Evolutionary conservation across 1,140 invertebrate genomes (phyloP), one percentile per base, ranked within the genome.

Genomic region (Psix sp.): DNA sequence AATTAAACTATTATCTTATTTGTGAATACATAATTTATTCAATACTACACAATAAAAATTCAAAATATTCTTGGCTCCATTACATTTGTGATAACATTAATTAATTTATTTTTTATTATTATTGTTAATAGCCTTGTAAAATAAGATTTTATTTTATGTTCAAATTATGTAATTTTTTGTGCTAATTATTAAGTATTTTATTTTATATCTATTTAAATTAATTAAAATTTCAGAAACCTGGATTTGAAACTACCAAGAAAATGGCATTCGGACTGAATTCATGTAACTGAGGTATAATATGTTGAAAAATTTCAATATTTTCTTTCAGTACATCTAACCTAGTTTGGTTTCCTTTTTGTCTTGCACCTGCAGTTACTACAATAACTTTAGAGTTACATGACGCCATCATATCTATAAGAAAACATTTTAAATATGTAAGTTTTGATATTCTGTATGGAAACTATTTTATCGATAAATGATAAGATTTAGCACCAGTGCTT

Each of bases 271-370:
- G 26, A 36, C 26, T 67, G 7, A 18, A 16, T 21, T 29, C 0
- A 13, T n/a, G 21, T 21, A 67, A 38, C 10, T 9, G 16, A 0
- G 63, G 63, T 31, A 67, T 17, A 45, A 67, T 40, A 18, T 57
- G 14, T 43, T 67, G 57, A 20, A 67, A 59, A 29, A 67, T 6
- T 13, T 51, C 36, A 5, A 20, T 31, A 51, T 67, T 67, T 51
- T n/a, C 35, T 33, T 67, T 35, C 4, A 29, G 9, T 17, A 67
- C 29, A 29, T 59, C 38, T 26, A 67, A 21, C 46, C 63, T 49
- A 7, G 26, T 36, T 45, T 67, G 36, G 5, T 51, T 1, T 0
- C 2, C 38, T 24, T 35, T 11, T 51, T 49, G 63, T 13, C 52
- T 57, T 0, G 0, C 5, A 14, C 63, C 63, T 1, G 46, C 63